These are phyloP conservation scores for Bombylius major DNA, from an alignment of 2,888 invertebrate species.

Conservation along the genomic window DNA sequence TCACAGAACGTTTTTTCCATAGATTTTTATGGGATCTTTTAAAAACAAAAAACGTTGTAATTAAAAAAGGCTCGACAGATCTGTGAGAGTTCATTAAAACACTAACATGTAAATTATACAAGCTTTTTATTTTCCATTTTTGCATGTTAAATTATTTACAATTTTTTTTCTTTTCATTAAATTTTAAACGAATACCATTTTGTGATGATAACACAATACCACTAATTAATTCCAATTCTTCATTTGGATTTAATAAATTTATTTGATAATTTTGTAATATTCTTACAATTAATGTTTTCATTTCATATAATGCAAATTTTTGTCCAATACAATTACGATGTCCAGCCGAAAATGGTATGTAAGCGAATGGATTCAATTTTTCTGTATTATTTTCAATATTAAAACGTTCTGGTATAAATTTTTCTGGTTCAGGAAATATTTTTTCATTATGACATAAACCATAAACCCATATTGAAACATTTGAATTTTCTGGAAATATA, in stretches of 20 bases:
- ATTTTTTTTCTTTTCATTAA: not conserved
- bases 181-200: conserved; percentile 14
- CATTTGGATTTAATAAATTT: conserved; percentile 5
- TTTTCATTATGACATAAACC: conserved; percentile 9
- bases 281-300: conserved; percentile 14
- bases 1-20: no score
- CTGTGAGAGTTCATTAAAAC: no score
- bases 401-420: conserved; percentile 18
- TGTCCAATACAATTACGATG: conserved; percentile 18
- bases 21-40: no score
- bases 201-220: conserved; percentile 13
- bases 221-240: conserved; percentile 9
- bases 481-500: not conserved
- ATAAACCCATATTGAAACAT: conserved; percentile 1
- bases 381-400: not conserved
- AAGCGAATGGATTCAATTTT: conserved; percentile 12
- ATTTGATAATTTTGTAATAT: conserved; percentile 14
- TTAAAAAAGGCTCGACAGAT: no score
- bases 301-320: conserved; percentile 17
- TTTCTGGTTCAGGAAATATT: conserved; percentile 13
- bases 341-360: conserved; percentile 17
- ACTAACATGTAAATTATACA: no score
- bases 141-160: no score
- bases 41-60: no score
- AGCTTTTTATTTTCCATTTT: no score